A percentile compares a stretch with the other conserved stretches of the same genome.
Conservation (phyloP, 2,113 vertebrate species). For the Empidonax traillii region DNA sequence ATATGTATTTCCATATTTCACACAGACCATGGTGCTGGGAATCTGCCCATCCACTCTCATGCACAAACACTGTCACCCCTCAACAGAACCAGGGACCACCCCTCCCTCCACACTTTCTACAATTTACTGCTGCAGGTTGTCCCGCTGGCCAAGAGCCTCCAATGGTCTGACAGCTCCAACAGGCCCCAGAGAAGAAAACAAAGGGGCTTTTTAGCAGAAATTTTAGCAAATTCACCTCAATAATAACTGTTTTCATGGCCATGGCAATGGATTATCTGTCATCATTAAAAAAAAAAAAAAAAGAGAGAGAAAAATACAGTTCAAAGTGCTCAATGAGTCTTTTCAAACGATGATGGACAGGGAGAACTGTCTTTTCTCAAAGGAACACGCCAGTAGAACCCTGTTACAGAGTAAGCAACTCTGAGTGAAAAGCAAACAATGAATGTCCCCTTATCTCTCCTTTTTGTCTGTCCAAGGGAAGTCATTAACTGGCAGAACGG, state of each 20-base stretch:
- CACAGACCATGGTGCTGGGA: not conserved
- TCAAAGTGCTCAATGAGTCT: rapidly evolving
- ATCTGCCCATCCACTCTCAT: not conserved
- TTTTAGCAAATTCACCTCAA: not conserved
- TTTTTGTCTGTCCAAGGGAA: not conserved
- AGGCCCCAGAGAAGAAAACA: not conserved
- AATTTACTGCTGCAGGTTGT: rapidly evolving
- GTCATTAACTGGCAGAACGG: not conserved
- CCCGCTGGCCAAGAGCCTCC: not conserved
- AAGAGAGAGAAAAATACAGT: not conserved
- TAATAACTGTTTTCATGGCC: no score
- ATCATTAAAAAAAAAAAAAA: not conserved
- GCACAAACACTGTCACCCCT: not conserved
- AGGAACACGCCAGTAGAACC: not conserved
- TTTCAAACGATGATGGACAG: not conserved
- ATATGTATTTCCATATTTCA: rapidly evolving
- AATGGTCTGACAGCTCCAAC: rapidly evolving
- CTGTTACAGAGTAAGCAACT: not conserved
- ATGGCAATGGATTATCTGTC: not conserved
- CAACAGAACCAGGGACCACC: not conserved
- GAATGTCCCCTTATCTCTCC: not conserved
- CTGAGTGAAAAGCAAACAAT: not conserved
- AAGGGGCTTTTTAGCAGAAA: not conserved
- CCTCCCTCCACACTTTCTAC: rapidly evolving
- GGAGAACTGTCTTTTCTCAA: not conserved